Evolutionary conservation across 2,113 vertebrate species (phyloP).

Genomic region (Nansenia antarctica): DNA sequence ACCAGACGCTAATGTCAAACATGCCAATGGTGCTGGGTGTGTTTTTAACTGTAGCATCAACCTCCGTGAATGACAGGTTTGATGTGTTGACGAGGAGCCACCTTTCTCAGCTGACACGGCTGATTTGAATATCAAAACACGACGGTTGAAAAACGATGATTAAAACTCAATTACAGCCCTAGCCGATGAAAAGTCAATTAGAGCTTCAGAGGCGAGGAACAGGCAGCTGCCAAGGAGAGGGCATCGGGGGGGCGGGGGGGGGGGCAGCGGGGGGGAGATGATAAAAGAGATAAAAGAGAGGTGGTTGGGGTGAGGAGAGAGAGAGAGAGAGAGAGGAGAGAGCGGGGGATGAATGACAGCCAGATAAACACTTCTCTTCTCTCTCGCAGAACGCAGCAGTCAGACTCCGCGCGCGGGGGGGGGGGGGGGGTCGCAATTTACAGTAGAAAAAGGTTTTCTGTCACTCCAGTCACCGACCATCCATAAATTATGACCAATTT

Average conservation of each 20-base stretch:
- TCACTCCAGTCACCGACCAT: constrained; percentile 38
- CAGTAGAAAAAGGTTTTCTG: constrained; percentile 33
- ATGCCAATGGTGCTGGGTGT: constrained; percentile 32
- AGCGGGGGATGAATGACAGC: constrained; percentile 1
- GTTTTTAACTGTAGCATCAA: constrained; percentile 21
- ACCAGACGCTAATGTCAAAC: constrained; percentile 36
- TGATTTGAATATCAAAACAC: constrained; percentile 78
- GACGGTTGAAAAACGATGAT: constrained; percentile 73
- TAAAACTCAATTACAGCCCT: constrained; percentile 71
- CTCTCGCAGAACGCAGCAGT: constrained; percentile 9
- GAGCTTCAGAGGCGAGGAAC: constrained; percentile 47
- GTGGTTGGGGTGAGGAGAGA: not conserved
- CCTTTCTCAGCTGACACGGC: constrained; percentile 51
- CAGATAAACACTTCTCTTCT: not conserved
- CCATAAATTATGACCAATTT: constrained; percentile 64
- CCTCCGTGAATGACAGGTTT: constrained; percentile 31
- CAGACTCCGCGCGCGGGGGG: constrained; percentile 7
- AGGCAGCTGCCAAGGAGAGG: constrained; percentile 29
- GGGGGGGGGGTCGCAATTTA: too few species aligned
- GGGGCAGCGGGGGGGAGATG: not conserved
- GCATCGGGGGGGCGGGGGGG: too few species aligned
- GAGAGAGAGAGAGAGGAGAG: constrained; percentile 11
- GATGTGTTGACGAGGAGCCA: constrained; percentile 36
- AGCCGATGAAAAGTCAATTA: constrained; percentile 68
- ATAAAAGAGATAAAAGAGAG: constrained; percentile 14